Conservation (phyloP, 2,888 invertebrate species). For the Thalpophila matura region DNA sequence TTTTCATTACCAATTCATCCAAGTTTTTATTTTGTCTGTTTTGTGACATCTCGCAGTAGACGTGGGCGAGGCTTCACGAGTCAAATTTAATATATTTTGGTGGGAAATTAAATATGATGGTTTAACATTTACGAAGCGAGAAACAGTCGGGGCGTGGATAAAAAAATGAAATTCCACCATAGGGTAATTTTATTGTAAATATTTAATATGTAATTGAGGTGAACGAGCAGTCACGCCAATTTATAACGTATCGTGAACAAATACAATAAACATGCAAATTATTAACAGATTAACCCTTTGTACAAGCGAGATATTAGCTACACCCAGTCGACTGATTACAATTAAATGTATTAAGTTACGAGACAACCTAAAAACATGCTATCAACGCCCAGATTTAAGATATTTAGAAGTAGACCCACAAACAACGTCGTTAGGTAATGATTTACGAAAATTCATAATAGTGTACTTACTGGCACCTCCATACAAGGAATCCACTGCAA, state of each 20-base stretch:
- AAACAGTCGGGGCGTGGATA: slow-evolving; percentile 60
- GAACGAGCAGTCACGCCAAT: slow-evolving; percentile 40
- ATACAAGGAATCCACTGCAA: slow-evolving; percentile 94
- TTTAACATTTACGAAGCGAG: slow-evolving; percentile 66
- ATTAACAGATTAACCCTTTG: slow-evolving; percentile 35
- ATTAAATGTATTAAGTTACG: slow-evolving; percentile 40
- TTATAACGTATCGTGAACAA: slow-evolving; percentile 34
- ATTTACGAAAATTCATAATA: slow-evolving; percentile 42
- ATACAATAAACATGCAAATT: slow-evolving; percentile 55
- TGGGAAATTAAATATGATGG: slow-evolving; percentile 74
- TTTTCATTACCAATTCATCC: slow-evolving; percentile 84
- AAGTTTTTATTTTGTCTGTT: slow-evolving; percentile 76
- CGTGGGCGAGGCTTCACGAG: slow-evolving; percentile 62
- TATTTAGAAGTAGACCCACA: slow-evolving; percentile 50
- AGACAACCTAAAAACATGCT: slow-evolving; percentile 59
- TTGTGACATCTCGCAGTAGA: slow-evolving; percentile 64
- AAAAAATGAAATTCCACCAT: slow-evolving; percentile 66
- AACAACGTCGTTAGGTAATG: slow-evolving; percentile 54
- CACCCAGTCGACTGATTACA: slow-evolving; percentile 46
- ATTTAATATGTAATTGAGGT: slow-evolving; percentile 54
- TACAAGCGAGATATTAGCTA: slow-evolving; percentile 44
- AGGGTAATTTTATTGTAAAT: slow-evolving; percentile 54
- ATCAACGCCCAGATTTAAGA: slow-evolving; percentile 46
- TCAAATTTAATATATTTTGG: slow-evolving; percentile 78
- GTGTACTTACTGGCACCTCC: slow-evolving; percentile 93